Evolutionary conservation across 2,888 invertebrate species (phyloP).

Genomic region (Leptopilina syphax): DNA sequence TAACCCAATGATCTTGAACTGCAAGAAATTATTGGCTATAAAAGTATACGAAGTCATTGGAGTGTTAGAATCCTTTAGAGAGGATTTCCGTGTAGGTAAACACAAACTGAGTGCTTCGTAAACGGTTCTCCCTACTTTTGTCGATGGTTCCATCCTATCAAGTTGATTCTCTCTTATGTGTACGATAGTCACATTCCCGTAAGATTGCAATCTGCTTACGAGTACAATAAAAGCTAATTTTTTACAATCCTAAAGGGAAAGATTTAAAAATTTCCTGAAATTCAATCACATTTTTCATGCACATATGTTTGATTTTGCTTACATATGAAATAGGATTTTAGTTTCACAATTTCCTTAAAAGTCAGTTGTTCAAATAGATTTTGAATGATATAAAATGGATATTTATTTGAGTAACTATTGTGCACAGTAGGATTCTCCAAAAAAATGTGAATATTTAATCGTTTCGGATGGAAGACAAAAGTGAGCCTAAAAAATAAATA

Average conservation of each 20-base stretch:
- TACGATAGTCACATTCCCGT: slow-evolving; percentile 62
- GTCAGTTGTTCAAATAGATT: no score
- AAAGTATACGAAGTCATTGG: slow-evolving; percentile 68
- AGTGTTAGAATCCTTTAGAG: slow-evolving; percentile 75
- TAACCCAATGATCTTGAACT: slow-evolving; percentile 4
- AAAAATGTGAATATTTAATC: no score
- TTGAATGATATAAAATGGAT: no score
- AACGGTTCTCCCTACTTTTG: slow-evolving; percentile 63
- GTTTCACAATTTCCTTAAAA: no score
- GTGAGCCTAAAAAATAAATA: no score
- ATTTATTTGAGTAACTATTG: no score
- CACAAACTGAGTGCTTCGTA: slow-evolving; percentile 68
- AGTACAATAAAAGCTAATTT: slow-evolving; percentile 59
- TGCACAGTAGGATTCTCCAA: no score
- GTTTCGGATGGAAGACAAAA: no score
- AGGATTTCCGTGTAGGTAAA: slow-evolving; percentile 77
- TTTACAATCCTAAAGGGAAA: slow-evolving; percentile 43
- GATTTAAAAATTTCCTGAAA: not conserved
- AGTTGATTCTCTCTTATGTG: slow-evolving; percentile 57
- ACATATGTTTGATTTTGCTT: no score
- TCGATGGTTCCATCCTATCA: slow-evolving; percentile 62
- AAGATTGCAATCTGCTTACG: slow-evolving; percentile 67
- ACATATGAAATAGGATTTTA: no score
- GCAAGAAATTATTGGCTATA: slow-evolving; percentile 56
- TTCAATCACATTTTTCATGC: not conserved